Percentiles rank a stretch among this genome's conserved stretches.
phyloP scores from a whole-genome alignment of 2,797 vertebrate species.

The Hydrocynus forskahlii region DNA sequence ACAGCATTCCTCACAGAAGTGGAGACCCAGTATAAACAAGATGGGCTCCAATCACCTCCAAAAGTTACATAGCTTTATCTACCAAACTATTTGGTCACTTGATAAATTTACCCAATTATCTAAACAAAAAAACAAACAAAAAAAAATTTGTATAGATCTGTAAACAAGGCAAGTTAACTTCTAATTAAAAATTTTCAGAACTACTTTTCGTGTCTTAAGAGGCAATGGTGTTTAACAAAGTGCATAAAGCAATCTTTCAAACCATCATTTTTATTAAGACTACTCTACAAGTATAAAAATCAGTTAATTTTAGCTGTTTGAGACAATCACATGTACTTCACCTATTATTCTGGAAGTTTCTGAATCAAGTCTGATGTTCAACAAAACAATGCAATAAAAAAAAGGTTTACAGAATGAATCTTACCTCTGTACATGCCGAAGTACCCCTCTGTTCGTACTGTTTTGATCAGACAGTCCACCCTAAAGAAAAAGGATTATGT shows the following conservation, averaged over 20 bases:
- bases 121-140: background rate
- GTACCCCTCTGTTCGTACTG: slow-evolving; percentile 84
- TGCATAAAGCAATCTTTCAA: background rate
- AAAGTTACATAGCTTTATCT: slow-evolving; percentile 21
- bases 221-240: background rate
- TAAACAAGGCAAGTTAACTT: background rate
- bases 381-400: slow-evolving; percentile 15
- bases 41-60: slow-evolving; percentile 61
- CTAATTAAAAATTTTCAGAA: background rate
- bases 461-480: slow-evolving; percentile 88
- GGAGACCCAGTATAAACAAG: slow-evolving; percentile 67
- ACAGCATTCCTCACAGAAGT: slow-evolving; percentile 82
- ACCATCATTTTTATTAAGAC: background rate
- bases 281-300: background rate
- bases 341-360: background rate
- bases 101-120: slow-evolving; percentile 11
- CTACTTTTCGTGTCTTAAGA: background rate
- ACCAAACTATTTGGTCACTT: background rate
- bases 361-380: background rate
- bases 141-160: background rate
- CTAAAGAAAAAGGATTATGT: slow-evolving; percentile 61
- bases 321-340: background rate
- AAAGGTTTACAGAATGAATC: slow-evolving; percentile 47
- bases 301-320: background rate
- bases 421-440: slow-evolving; percentile 93